Conservation (phyloP, 2,888 invertebrate species). For the Napeogenes sylphis region DNA sequence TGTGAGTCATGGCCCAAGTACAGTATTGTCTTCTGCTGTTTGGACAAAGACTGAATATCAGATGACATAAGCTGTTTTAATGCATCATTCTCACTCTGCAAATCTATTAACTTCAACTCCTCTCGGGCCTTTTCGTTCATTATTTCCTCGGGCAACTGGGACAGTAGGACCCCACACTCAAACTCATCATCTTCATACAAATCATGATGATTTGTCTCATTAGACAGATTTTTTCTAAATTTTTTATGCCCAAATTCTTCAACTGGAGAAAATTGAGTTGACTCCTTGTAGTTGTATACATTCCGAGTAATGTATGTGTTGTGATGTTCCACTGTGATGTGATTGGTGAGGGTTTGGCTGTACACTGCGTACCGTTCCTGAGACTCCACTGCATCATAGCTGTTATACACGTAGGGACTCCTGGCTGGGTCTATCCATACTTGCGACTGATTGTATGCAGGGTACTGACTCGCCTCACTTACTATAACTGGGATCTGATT, state of each 20-base stretch:
- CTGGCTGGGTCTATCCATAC: conserved; percentile 65
- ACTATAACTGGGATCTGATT: conserved; percentile 38
- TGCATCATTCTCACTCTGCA: conserved; percentile 53
- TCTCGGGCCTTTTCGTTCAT: conserved; percentile 50
- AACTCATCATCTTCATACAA: conserved; percentile 57
- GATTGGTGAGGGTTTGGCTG: conserved; percentile 42
- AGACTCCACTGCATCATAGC: conserved; percentile 41
- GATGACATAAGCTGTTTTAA: conserved; percentile 65
- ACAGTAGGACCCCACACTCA: conserved; percentile 57
- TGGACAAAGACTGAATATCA: conserved; percentile 53
- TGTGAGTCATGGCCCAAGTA: conserved; percentile 57
- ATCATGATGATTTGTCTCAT: conserved; percentile 35
- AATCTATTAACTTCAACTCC: conserved; percentile 44
- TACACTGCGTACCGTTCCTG: conserved; percentile 45
- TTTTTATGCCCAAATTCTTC: conserved; percentile 47
- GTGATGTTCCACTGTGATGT: conserved; percentile 57
- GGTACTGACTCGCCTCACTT: conserved; percentile 39
- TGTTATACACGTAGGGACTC: conserved; percentile 62
- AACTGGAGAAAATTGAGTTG: conserved; percentile 38
- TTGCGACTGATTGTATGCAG: conserved; percentile 49
- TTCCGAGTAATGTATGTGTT: conserved; percentile 64
- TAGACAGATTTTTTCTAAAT: conserved; percentile 39
- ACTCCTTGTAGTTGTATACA: conserved; percentile 54
- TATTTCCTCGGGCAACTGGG: conserved; percentile 56
- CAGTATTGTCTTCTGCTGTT: conserved; percentile 63